Percentiles rank a stretch among this genome's conserved stretches.
phyloP scores from a whole-genome alignment of 2,888 invertebrate genomes.

The Ichneumon xanthorius region DNA sequence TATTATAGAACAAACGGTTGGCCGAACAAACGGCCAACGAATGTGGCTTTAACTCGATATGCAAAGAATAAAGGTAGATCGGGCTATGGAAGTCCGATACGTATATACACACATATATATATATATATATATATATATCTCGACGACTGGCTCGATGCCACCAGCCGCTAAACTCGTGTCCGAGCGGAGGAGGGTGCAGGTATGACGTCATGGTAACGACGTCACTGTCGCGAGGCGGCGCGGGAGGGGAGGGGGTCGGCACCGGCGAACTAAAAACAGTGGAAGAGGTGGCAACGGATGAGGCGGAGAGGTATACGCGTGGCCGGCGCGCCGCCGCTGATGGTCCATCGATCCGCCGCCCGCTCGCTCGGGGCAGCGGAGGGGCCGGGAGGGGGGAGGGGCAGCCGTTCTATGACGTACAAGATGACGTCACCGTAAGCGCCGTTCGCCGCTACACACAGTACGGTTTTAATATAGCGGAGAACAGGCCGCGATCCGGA shows the following conservation, averaged over 20 bases:
- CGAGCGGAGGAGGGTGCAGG: conserved; percentile 53
- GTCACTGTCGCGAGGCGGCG: conserved; percentile 53
- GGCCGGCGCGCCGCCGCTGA: conserved; percentile 34
- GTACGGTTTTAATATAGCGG: conserved; percentile 84
- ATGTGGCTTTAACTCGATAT: neutral
- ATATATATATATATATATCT: conserved; percentile 26
- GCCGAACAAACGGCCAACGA: neutral
- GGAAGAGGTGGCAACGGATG: neutral
- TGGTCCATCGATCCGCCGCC: conserved; percentile 68
- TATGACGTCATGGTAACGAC: conserved; percentile 69
- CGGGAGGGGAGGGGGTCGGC: neutral
- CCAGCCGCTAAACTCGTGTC: conserved; percentile 58
- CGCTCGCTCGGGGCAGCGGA: conserved; percentile 64
- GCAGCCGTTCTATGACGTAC: conserved; percentile 75
- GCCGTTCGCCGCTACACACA: conserved; percentile 83
- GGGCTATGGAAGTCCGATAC: neutral
- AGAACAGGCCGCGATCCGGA: conserved; percentile 81
- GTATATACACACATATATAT: conserved; percentile 11
- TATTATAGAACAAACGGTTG: neutral
- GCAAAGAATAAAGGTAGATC: conserved; percentile 1
- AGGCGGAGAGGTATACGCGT: conserved; percentile 12
- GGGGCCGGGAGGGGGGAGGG: conserved; percentile 50
- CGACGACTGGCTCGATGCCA: conserved; percentile 48
- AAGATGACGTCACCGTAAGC: conserved; percentile 76
- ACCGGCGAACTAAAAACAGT: neutral